phyloP scores from a whole-genome alignment of 2,113 vertebrate genomes.

The Scopus umbretta region DNA sequence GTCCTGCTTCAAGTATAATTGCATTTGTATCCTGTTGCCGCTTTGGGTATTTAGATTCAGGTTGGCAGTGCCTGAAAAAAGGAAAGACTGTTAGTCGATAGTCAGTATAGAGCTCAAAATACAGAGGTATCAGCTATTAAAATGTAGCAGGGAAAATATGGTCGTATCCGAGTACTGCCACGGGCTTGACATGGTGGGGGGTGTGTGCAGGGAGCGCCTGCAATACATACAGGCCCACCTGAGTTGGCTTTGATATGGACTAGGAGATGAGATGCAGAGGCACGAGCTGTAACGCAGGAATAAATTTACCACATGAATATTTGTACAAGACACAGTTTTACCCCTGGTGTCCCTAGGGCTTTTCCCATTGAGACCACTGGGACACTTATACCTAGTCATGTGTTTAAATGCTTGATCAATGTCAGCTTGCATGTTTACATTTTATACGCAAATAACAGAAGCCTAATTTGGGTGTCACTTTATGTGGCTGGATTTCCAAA shows the following conservation, averaged over 20 bases:
- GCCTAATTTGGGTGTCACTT: neutral
- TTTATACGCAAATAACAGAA: neutral
- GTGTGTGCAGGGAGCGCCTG: accelerated
- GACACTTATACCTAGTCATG: neutral
- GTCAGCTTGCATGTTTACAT: neutral
- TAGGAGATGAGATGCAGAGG: neutral
- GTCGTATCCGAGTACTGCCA: neutral
- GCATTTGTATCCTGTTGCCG: neutral
- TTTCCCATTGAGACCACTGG: neutral
- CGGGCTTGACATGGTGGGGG: neutral
- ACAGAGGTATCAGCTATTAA: neutral
- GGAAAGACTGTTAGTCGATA: neutral
- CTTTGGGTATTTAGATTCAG: neutral
- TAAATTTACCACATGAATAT: accelerated
- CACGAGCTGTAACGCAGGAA: neutral
- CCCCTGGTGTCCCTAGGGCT: neutral
- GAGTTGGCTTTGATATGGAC: accelerated
- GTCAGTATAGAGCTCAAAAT: neutral
- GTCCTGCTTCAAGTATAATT: neutral
- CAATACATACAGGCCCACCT: neutral
- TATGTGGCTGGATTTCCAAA: neutral
- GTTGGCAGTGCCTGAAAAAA: neutral
- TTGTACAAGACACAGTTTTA: neutral
- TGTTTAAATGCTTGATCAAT: neutral
- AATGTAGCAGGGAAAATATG: neutral